Conservation (phyloP, 2,113 vertebrate genomes). For the Stigmatopora argus region DNA sequence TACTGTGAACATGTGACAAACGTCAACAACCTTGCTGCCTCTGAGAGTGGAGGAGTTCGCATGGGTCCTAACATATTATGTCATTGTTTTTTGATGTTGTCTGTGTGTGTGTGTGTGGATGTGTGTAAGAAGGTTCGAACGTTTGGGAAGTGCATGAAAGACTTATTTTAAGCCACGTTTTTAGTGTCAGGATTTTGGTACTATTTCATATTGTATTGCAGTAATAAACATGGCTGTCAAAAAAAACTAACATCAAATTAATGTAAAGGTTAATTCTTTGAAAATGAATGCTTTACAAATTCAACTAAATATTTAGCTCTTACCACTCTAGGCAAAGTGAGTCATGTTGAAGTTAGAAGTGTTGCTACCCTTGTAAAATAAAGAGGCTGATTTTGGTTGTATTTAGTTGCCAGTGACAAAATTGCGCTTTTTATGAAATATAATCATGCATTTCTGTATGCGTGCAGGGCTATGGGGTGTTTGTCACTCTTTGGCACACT, state of each 20-base stretch:
- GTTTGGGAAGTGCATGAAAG: conserved; percentile 39
- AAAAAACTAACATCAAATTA: conserved; percentile 40
- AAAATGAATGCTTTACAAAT: conserved; percentile 56
- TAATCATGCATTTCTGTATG: conserved; percentile 48
- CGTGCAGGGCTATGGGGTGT: conserved; percentile 37
- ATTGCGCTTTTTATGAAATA: conserved; percentile 46
- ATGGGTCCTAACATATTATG: conserved; percentile 59
- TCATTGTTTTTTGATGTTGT: conserved; percentile 45
- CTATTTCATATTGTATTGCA: conserved; percentile 64
- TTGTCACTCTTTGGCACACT: conserved; percentile 23
- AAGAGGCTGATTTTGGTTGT: conserved; percentile 34
- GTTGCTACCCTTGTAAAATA: conserved; percentile 52
- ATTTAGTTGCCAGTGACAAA: conserved; percentile 33
- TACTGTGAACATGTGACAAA: conserved; percentile 52
- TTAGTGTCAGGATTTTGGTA: conserved; percentile 64
- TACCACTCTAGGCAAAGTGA: conserved; percentile 45
- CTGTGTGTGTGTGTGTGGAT: conserved; percentile 10
- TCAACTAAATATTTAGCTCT: conserved; percentile 62
- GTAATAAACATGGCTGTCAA: conserved; percentile 28
- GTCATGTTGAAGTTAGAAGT: conserved; percentile 57
- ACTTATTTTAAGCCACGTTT: conserved; percentile 60
- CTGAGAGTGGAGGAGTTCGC: conserved; percentile 45
- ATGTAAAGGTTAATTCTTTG: conserved; percentile 56
- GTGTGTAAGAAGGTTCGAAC: conserved; percentile 25
- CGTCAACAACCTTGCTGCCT: conserved; percentile 61